Conservation (phyloP, 1,140 invertebrate species). For the Delia radicum region DNA sequence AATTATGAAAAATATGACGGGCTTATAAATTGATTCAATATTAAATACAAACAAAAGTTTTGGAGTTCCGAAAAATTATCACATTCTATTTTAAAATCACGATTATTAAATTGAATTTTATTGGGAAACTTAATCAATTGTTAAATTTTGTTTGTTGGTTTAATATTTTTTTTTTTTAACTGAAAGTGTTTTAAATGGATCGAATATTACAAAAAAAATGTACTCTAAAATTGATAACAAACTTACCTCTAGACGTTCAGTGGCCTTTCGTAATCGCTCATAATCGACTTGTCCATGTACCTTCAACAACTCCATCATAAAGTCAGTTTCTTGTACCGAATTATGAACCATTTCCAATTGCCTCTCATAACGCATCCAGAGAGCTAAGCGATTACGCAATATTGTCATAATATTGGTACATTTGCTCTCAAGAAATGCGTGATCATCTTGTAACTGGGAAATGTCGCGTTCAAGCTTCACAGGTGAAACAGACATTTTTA, state of each 20-base stretch:
- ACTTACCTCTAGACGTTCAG: slow-evolving; percentile 76
- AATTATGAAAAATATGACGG: too few relatives aligned
- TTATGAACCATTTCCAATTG: slow-evolving; percentile 76
- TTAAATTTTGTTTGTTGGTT: too few relatives aligned
- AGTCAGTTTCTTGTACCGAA: slow-evolving; percentile 77
- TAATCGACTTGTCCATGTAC: slow-evolving; percentile 80
- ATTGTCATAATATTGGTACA: slow-evolving; percentile 66
- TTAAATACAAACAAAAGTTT: too few relatives aligned
- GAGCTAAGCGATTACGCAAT: slow-evolving; percentile 64
- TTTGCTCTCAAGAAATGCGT: slow-evolving; percentile 68
- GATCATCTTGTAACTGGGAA: slow-evolving; percentile 70
- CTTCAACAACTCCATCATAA: slow-evolving; percentile 79
- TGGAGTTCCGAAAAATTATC: too few relatives aligned
- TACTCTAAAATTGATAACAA: too few relatives aligned
- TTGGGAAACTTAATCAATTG: too few relatives aligned
- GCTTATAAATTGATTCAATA: too few relatives aligned
- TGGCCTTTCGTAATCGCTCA: slow-evolving; percentile 75
- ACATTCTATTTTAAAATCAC: too few relatives aligned
- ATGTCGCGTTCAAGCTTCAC: slow-evolving; percentile 73
- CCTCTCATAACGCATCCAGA: slow-evolving; percentile 74
- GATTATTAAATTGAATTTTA: too few relatives aligned
- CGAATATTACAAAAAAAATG: too few relatives aligned
- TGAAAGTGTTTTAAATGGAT: too few relatives aligned
- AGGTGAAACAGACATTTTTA: slow-evolving; percentile 72
- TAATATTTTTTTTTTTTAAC: too few relatives aligned